Evolutionary conservation across 2,888 invertebrate species (phyloP), one percentile per base, ranked within the genome.

Genomic region (Brachycybe producta): DNA sequence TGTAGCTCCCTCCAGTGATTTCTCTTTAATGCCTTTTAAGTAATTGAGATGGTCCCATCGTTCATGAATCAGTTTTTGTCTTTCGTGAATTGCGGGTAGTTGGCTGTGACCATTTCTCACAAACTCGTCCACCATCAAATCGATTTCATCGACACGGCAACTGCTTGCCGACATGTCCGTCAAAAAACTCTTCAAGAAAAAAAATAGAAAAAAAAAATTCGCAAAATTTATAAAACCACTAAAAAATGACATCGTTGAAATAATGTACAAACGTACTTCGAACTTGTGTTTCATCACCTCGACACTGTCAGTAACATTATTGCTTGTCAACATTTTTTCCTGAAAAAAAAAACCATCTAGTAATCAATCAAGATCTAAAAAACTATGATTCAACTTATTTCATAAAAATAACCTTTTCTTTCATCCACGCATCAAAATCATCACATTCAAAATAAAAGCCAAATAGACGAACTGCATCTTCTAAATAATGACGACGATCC

Each of bases 391-490:
- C 23, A 21, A 34, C 13, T 34, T 3, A 44, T 34, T 1, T n/a
- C 27, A 24, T 8, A 5, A 34, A 28, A 27, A 45, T 51, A 56
- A 68, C 70, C 59, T 92, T 92, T 57, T 95, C 95, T 61, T 82
- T 84, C 68, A 95, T 91, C 95, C 97, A 98, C 59, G 81, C 81
- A 67, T 95, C 94, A 65, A 98, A 94, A 69, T 92, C 92, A 61
- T 95, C 94, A 67, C 97, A 97, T 64, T 97, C 95, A 8, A 86
- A 79, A 70, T 88, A 92, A 73, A 97, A 94, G 48, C 83, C 83
- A 69, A 85, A 94, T 51, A 95, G 71, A 59, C 86, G 78, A 59
- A 92, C 88, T 0, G 94, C 85, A 64, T 95, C 95, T 59, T 90
- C 88, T 3, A 97, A 73, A 34, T 88, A 76, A 0, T 82, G 80